Conservation (phyloP, 2,888 invertebrate species). For the Leptopilina drosophilae region DNA sequence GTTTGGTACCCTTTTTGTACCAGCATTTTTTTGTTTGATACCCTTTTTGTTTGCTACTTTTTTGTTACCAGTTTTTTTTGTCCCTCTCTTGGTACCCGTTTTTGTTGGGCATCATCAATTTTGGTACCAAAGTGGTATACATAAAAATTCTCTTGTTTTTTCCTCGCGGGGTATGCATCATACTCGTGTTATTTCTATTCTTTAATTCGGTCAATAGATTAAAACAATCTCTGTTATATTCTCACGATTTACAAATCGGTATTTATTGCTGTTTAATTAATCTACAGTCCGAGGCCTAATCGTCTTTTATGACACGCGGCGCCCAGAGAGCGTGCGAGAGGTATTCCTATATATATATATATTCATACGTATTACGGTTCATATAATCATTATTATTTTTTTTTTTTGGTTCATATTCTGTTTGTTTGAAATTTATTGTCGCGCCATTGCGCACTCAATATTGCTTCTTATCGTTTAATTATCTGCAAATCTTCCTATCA, state of each 20-base stretch:
- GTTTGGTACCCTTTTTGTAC: too few relatives aligned
- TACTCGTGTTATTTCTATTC: too few relatives aligned
- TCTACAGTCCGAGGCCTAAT: slow-evolving; percentile 62
- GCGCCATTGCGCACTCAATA: slow-evolving; percentile 65
- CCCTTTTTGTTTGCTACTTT: too few relatives aligned
- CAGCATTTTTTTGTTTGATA: too few relatives aligned
- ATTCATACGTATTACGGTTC: too few relatives aligned
- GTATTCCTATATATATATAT: slow-evolving; percentile 53
- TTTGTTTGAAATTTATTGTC: slow-evolving; percentile 61
- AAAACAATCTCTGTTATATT: slow-evolving; percentile 38
- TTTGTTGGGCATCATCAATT: too few relatives aligned
- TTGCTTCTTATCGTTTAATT: slow-evolving; percentile 73
- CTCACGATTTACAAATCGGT: slow-evolving; percentile 25
- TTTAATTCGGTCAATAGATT: slow-evolving; percentile 49
- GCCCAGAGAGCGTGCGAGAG: slow-evolving; percentile 50
- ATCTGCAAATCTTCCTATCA: slow-evolving; percentile 75
- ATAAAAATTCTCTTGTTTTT: too few relatives aligned
- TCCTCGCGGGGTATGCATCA: too few relatives aligned
- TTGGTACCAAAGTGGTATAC: too few relatives aligned
- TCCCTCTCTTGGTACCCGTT: too few relatives aligned
- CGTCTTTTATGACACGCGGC: slow-evolving; percentile 67
- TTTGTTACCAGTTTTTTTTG: too few relatives aligned
- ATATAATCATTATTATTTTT: too few relatives aligned
- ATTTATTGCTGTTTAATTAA: slow-evolving; percentile 56
- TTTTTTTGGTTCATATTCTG: slow-evolving; percentile 39